A percentile compares a stretch with the other conserved stretches of the same genome.
These are phyloP conservation scores for Dryomyza anilis DNA, from an alignment of 2,888 invertebrate species.

Conservation along the genomic window DNA sequence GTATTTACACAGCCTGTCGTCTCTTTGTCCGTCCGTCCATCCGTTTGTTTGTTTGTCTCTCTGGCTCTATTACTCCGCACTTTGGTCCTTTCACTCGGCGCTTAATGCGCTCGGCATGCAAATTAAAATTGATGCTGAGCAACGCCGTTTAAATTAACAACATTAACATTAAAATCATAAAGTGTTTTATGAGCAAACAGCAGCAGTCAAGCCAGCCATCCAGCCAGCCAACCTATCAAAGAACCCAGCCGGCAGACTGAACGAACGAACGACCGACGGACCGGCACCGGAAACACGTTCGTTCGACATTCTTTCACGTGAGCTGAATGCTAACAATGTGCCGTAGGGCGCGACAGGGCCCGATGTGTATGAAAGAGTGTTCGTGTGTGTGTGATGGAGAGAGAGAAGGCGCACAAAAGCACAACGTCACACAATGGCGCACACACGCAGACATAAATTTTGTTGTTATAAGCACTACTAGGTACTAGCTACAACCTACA, in stretches of 20 bases:
- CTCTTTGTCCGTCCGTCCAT: not conserved
- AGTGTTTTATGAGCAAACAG: slow-evolving; percentile 24
- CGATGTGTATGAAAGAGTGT: no score
- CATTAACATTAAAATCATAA: slow-evolving; percentile 26
- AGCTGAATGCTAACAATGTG: slow-evolving; percentile 4
- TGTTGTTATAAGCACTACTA: no score
- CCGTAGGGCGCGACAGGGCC: not conserved
- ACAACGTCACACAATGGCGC: not conserved
- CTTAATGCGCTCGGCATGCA: slow-evolving; percentile 1
- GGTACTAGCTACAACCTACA: no score
- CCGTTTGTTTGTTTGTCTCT: not conserved
- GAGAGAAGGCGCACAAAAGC: slow-evolving; percentile 4
- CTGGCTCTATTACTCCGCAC: not conserved
- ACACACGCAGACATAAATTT: not conserved
- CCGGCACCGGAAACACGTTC: slow-evolving; percentile 18
- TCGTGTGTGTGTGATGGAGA: no score
- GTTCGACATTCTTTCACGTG: slow-evolving; percentile 11
- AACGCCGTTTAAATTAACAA: slow-evolving; percentile 28
- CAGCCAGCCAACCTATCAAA: not conserved
- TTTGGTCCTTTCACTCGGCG: not conserved
- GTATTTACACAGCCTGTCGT: slow-evolving; percentile 30
- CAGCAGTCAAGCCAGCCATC: no score
- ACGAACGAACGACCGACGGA: no score
- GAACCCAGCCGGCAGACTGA: no score
- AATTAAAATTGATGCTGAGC: slow-evolving; percentile 20